Evolutionary conservation across 2,113 vertebrate genomes (phyloP).

Genomic region (Oxyura jamaicensis): DNA sequence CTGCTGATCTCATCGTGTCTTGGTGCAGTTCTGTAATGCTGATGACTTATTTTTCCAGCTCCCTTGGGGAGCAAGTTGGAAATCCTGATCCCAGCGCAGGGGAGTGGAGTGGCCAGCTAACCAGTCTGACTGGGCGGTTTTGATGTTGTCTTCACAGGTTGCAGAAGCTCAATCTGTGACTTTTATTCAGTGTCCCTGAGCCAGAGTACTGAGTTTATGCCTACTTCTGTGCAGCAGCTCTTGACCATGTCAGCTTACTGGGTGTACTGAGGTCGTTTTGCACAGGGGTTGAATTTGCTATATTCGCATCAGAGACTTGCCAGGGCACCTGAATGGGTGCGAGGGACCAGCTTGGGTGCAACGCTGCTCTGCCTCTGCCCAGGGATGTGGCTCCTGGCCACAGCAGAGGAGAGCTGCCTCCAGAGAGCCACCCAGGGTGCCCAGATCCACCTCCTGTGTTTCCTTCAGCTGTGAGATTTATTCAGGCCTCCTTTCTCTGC

Average conservation of each 20-base stretch:
- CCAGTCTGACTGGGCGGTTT: background rate
- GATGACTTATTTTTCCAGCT: constrained; percentile 1
- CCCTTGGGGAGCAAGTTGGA: background rate
- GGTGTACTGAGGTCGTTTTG: background rate
- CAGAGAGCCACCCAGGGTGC: background rate
- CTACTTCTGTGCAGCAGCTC: background rate
- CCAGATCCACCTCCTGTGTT: background rate
- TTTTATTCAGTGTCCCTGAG: background rate
- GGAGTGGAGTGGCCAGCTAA: background rate
- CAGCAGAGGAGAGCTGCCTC: background rate
- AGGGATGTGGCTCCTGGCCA: background rate
- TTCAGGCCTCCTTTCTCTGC: background rate
- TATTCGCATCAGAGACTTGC: background rate
- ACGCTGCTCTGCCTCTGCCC: background rate
- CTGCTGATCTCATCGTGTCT: background rate
- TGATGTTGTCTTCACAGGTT: background rate
- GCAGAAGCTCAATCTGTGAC: background rate
- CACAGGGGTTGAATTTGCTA: background rate
- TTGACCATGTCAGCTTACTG: background rate
- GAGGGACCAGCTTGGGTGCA: background rate
- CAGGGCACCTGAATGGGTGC: accelerated
- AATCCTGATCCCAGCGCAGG: background rate
- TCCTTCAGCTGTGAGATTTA: background rate
- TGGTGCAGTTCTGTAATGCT: background rate
- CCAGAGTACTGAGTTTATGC: background rate